Base-by-base conservation (phyloP, 2,888 invertebrate species). In the Isoperla grammatica region DNA sequence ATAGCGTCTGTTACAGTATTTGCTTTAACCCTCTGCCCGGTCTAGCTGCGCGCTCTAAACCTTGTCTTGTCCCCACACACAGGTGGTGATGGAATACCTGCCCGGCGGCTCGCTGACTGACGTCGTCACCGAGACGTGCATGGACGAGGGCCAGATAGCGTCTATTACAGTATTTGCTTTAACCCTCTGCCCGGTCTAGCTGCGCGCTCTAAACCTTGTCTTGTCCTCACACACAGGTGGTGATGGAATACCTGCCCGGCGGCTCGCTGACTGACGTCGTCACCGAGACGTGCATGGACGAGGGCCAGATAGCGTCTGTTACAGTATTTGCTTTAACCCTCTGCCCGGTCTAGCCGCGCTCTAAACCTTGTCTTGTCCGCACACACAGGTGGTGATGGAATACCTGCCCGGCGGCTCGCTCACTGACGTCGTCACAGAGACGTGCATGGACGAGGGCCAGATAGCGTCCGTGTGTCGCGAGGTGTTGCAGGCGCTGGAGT, bases 1-100 rank as follows among this genome's bases (percentile, higher is more conserved):
- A 99, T 99, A 69, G 97, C 99, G 9, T 97, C 98, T 35, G 99
- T 99, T n/a, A n/a, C n/a, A n/a, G n/a, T n/a, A n/a, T n/a, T n/a
- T n/a, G n/a, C n/a, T n/a, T n/a, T n/a, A n/a, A n/a, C n/a, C n/a
- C n/a, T n/a, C n/a, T n/a, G n/a, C n/a, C n/a, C n/a, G n/a, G n/a
- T n/a, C n/a, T n/a, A n/a, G n/a, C n/a, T n/a, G n/a, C n/a, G n/a
- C n/a, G n/a, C n/a, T n/a, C n/a, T n/a, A n/a, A n/a, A n/a, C n/a
- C n/a, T n/a, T n/a, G n/a, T n/a, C n/a, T n/a, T n/a, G n/a, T n/a
- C n/a, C n/a, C n/a, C n/a, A n/a, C n/a, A n/a, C n/a, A n/a, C 87
- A 96, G 96, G 97, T 99, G 64, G 97, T 99, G 62, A 99, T 99
- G 99, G 99, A 99, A 77, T 99, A 98, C 79, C 80, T 99, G 69